Percentiles rank a stretch among this genome's conserved stretches.
phyloP scores from a whole-genome alignment of 23 tunicate genomes.

The Botrylloides violaceus region DNA sequence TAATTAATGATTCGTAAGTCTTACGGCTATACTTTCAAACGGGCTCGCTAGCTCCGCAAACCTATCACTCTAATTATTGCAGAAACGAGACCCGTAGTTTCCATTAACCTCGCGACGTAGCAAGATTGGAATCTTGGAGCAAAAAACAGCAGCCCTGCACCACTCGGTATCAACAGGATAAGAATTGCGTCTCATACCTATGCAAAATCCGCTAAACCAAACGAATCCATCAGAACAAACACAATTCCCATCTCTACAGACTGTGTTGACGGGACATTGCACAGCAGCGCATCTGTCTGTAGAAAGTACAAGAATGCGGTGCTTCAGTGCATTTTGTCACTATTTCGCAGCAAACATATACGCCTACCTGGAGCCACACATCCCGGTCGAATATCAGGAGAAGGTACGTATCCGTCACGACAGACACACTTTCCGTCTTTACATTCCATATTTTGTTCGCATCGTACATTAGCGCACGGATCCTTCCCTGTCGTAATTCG shows the following conservation, averaged over 20 bases:
- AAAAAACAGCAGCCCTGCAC: too few relatives aligned
- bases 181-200: neutral
- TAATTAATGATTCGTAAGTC: too few relatives aligned
- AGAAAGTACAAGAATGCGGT: too few relatives aligned
- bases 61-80: too few relatives aligned
- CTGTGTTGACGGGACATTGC: neutral
- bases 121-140: too few relatives aligned
- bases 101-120: too few relatives aligned
- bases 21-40: too few relatives aligned
- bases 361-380: neutral
- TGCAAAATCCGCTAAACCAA: neutral
- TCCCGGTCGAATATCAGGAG: neutral
- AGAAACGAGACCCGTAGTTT: too few relatives aligned
- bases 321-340: too few relatives aligned
- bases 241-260: constrained; percentile 3
- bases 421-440: constrained; percentile 2
- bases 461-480: neutral
- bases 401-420: neutral
- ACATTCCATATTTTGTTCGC: constrained; percentile 5
- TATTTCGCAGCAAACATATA: neutral
- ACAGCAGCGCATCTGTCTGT: constrained; percentile 9
- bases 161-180: neutral
- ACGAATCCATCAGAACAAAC: constrained; percentile 1
- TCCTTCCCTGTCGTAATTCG: neutral
- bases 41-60: too few relatives aligned